These are phyloP conservation scores for Mnemiopsis leidyi DNA, from an alignment of 37 sponge, comb jelly and placozoan species.

Conservation along the genomic window DNA sequence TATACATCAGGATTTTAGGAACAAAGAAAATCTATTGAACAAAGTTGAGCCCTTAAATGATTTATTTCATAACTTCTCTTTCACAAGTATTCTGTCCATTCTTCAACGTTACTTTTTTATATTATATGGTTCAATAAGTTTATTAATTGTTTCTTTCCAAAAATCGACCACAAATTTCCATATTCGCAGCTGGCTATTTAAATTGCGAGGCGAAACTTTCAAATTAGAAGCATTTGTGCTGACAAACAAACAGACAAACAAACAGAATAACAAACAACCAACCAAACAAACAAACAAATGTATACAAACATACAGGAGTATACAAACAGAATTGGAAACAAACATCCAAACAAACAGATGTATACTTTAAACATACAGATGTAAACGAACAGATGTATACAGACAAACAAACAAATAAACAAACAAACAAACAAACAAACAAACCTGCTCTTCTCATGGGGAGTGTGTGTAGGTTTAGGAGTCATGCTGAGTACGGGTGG, in stretches of 20 bases:
- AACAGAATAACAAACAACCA: neutral
- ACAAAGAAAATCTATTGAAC: too few species aligned
- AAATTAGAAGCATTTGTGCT: too few species aligned
- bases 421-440: neutral
- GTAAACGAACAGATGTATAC: neutral
- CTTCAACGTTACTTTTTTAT: too few species aligned
- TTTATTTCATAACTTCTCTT: too few species aligned
- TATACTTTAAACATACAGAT: neutral
- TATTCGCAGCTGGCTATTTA: too few species aligned
- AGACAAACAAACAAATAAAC: neutral
- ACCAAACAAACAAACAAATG: neutral
- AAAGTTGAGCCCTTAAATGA: too few species aligned
- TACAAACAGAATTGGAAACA: neutral
- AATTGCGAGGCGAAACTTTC: too few species aligned
- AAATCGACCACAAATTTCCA: too few species aligned
- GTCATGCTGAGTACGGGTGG: slow-evolving; percentile 37
- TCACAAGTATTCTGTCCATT: too few species aligned
- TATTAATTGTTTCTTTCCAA: too few species aligned
- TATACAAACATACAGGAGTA: neutral
- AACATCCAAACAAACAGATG: neutral
- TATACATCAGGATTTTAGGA: too few species aligned
- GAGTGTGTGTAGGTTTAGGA: neutral
- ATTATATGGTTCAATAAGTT: too few species aligned
- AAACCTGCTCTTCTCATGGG: slow-evolving; percentile 38
- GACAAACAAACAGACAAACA: neutral